These are phyloP conservation scores for Mythimna albipuncta DNA, from an alignment of 2,888 invertebrate genomes.

Conservation along the genomic window DNA sequence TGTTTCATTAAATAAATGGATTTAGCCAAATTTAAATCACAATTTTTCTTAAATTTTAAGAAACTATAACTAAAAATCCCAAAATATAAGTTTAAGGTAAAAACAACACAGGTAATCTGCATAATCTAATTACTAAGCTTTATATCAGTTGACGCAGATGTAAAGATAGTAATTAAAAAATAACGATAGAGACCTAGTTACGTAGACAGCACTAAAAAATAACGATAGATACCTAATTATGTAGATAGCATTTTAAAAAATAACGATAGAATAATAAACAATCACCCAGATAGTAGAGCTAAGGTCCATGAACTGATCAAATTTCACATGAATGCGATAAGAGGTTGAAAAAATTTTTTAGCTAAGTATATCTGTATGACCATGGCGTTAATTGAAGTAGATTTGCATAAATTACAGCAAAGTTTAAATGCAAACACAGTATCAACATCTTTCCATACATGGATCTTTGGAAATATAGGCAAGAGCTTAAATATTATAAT, in stretches of 20 bases:
- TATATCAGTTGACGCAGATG: slow-evolving; percentile 1
- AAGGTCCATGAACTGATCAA: slow-evolving; percentile 31
- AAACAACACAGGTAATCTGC: slow-evolving; percentile 7
- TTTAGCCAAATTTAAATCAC: too few species aligned
- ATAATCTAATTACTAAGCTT: slow-evolving; percentile 20
- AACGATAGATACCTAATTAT: slow-evolving; percentile 4
- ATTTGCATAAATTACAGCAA: background rate
- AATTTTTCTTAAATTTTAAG: too few species aligned
- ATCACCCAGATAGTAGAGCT: slow-evolving; percentile 11
- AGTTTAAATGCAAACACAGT: slow-evolving; percentile 1
- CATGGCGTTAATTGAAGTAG: slow-evolving; percentile 20
- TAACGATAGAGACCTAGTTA: background rate
- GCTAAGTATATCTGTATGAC: background rate
- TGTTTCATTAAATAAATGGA: too few species aligned
- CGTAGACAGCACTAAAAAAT: background rate
- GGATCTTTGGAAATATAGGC: background rate
- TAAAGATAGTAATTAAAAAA: slow-evolving; percentile 10
- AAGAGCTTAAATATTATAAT: background rate
- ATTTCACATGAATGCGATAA: slow-evolving; percentile 29
- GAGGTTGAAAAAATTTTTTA: background rate
- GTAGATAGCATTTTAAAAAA: background rate
- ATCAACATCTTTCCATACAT: slow-evolving; percentile 4
- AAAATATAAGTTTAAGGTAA: background rate
- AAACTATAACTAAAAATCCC: background rate
- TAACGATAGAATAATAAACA: slow-evolving; percentile 31